Evolutionary conservation across 92 coral and sea anemone species (phyloP), one percentile per base, ranked within the genome.

Genomic region (Hydrozoanthus gracilis): DNA sequence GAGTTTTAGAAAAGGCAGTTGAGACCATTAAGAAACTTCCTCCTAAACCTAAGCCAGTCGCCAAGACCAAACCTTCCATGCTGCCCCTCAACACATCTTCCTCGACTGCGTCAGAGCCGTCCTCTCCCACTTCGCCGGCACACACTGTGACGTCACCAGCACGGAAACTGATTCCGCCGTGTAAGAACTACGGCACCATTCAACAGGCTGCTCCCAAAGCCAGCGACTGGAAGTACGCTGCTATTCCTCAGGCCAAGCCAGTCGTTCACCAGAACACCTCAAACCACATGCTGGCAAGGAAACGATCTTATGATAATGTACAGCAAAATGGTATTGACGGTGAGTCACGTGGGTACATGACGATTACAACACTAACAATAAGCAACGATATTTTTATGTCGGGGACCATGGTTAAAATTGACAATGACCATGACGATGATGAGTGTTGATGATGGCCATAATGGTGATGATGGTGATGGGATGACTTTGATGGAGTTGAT

Each of bases 281-380:
- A 13, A 97, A 97, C 73, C 99, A 97, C 82, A 83, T 97, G 95
- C 71, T 97, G 91, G 93, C 98, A 35, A 91, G 99, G 15, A 97
- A 97, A 86, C 93, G 99, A 39, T 93, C 98, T 52, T 90, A 95
- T 15, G 99, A 97, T 4, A 82, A 88, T 8, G 82, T 91, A 47
- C 99, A 97, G 44, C 99, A 97, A 87, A 97, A 97, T 82, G 99
- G 99, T 13, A 88, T 96, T 51, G 99, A 96, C 69, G 98, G 99
- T 96, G 83, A 79, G 98, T 82, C 44, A 17, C 39, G 12, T 44
- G 14, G 39, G 20, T 10, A 20, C 20, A 54, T 58, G 54, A n/a
- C 3, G 51, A 61, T 51, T 82, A 56, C 39, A 27, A 27, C 2
- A 27, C 39, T 27, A 27, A 27, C 39, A 27, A 27, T 27, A 27